These are phyloP conservation scores for Anser cygnoides DNA, from an alignment of 2,113 vertebrate species.

Conservation along the genomic window DNA sequence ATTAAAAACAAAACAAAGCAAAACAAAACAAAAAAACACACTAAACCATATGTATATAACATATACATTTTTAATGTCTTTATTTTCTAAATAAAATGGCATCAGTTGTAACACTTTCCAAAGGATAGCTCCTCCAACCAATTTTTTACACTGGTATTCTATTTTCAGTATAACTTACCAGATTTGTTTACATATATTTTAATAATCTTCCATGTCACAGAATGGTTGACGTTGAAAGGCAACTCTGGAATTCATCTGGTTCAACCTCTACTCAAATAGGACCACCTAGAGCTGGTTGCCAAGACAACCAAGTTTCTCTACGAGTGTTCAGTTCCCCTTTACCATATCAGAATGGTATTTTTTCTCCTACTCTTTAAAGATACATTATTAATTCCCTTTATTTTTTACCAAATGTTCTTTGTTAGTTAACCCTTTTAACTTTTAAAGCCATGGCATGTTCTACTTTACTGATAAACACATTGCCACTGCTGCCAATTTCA, in stretches of 20 bases:
- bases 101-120: not conserved
- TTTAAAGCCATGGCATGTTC: not conserved
- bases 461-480: not conserved
- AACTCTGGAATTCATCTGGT: not conserved
- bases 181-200: not conserved
- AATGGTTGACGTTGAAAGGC: not conserved
- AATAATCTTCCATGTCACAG: not conserved
- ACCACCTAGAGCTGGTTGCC: not conserved
- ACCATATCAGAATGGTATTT: not conserved
- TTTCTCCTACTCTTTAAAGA: not conserved
- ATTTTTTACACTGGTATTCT: not conserved
- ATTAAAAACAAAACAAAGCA: not conserved
- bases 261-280: not conserved
- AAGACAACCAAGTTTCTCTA: not conserved
- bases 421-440: not conserved
- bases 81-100: not conserved
- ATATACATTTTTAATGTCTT: not conserved
- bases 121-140: not conserved
- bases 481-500: not conserved
- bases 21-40: not conserved
- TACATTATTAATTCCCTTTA: fast-evolving
- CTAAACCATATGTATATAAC: not conserved
- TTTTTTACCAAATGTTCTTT: not conserved
- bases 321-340: not conserved
- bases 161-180: not conserved